Percentiles rank a stretch among this genome's conserved stretches.
Conservation (phyloP, 2,113 vertebrate species). For the Prunella himalayana region DNA sequence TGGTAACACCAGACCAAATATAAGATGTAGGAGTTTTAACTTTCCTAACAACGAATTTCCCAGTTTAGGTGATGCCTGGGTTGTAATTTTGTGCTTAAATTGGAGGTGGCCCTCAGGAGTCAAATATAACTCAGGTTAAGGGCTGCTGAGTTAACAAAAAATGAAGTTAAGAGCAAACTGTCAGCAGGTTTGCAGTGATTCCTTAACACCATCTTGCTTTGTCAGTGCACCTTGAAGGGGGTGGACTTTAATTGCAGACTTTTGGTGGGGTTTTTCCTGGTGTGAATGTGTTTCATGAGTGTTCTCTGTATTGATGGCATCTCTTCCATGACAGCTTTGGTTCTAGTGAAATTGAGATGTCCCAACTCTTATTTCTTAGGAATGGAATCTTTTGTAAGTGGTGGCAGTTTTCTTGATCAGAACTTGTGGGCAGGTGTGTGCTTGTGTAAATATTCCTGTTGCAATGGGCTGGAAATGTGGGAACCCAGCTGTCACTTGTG, state of each 20-base stretch:
- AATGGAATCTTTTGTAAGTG: neutral
- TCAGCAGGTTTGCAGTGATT: neutral
- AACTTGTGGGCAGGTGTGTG: accelerated
- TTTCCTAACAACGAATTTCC: neutral
- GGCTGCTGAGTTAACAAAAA: neutral
- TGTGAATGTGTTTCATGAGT: neutral
- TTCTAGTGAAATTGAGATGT: neutral
- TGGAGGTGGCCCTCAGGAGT: neutral
- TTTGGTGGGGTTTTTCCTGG: neutral
- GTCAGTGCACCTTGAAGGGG: neutral
- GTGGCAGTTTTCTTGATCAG: neutral
- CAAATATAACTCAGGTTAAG: neutral
- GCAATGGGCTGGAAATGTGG: neutral
- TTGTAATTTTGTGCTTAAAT: neutral
- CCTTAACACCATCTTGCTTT: neutral
- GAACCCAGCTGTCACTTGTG: neutral
- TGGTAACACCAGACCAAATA: neutral
- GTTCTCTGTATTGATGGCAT: neutral
- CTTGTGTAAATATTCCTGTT: neutral
- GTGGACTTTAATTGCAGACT: neutral
- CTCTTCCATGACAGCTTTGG: neutral
- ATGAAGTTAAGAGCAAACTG: neutral
- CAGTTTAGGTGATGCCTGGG: neutral
- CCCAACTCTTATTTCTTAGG: neutral
- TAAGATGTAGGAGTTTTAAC: neutral